Evolutionary conservation across 1,140 invertebrate species (phyloP), one percentile per base, ranked within the genome.

Genomic region (Acromyrmex echinatior): DNA sequence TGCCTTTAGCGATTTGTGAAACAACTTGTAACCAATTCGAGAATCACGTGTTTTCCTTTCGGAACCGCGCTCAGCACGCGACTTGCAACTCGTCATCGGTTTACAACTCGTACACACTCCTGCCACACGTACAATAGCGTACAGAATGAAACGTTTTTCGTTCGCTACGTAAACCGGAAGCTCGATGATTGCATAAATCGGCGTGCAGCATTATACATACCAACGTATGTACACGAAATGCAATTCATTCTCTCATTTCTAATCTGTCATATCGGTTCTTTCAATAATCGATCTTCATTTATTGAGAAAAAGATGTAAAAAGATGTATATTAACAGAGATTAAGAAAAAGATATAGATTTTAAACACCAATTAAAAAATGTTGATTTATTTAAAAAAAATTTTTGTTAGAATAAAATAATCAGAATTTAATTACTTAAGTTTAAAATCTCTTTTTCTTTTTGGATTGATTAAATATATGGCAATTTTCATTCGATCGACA

Each of bases 31-130:
- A 58, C 16, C n/a, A 16, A 14, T 49, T 53, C 66, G 63, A 45
- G 39, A 91, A 92, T 91, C 91, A 86, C 87, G 80, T 92, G 90
- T 92, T 93, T 92, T 90, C 80, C 86, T 74, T 66, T 82, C 63
- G 65, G 60, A n/a, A 60, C 18, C 56, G 62, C 70, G 56, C 62
- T 58, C 49, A 80, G 60, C 86, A 87, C 87, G 91, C 87, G 86
- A 89, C 76, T 87, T 51, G 60, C 65, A 85, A 79, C 63, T 25
- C 70, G 49, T 82, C 82, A 81, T 80, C 70, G 28, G 21, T 89
- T 91, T 85, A 62, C 62, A 53, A 56, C 53, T 71, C 21, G 31
- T 51, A 39, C 68, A 49, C 45, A 60, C 65, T 77, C 16, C 35
- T 39, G 78, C 71, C 71, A 89, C 84, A 82, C 77, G 60, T 87